Evolutionary conservation across 2,797 vertebrate species (phyloP), one percentile per base, ranked within the genome.

Genomic region (Momotus momota): DNA sequence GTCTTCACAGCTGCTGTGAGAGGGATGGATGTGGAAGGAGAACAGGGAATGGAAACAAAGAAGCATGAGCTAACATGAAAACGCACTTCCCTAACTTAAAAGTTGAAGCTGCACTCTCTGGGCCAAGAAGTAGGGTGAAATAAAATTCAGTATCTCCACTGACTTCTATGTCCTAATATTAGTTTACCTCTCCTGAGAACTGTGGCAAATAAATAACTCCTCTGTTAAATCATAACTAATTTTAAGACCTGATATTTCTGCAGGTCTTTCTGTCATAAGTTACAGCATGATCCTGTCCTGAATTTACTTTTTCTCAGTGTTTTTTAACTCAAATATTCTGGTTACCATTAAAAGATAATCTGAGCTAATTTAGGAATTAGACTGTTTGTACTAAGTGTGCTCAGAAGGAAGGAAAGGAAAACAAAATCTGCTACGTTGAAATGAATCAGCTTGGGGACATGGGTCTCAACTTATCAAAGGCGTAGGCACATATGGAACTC

Each of bases 321-420:
- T 92, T 81, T 91, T 77, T 65, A 81, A 86, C 55, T 93, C 48
- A 60, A 46, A 90, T 84, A 58, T 12, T 85, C 71, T 22, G 41
- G 43, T 92, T 94, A 54, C 92, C 90, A 90, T 80, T 55, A 93
- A 84, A 93, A 94, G 83, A 95, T 82, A 95, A 89, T 93, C 93
- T 45, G 48, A 93, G 95, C 92, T 96, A 95, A 95, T 95, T 95
- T 96, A 90, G 90, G 95, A 93, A 94, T 94, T 94, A 80, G 66
- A 88, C 89, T 96, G 95, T 94, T 96, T 95, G 96, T 91, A 88
- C 96, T 95, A 40, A 94, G 85, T 85, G 94, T 90, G 90, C 88
- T 95, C 78, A 86, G 88, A 93, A 86, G 90, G 81, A 93, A 95
- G 70, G 81, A 71, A 96, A 94, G 78, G 81, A 85, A 95, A 96